phyloP scores from a whole-genome alignment of 1,140 invertebrate genomes.

The Sycobia sp. region DNA sequence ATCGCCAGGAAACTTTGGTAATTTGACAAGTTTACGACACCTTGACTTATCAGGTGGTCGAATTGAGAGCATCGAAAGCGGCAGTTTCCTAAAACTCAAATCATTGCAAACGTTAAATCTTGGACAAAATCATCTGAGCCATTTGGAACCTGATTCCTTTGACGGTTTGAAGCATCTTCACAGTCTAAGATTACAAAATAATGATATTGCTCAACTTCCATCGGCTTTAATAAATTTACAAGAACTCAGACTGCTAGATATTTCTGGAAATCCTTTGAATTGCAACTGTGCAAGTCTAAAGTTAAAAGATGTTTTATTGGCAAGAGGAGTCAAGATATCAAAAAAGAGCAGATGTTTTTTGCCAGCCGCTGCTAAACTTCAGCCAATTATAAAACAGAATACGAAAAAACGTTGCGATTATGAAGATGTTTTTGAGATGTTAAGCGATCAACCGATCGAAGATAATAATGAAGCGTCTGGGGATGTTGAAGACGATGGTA shows the following conservation, averaged over 20 bases:
- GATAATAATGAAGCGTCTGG: conserved; percentile 3
- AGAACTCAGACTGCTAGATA: conserved; percentile 67
- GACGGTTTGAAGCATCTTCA: conserved; percentile 47
- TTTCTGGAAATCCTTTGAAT: conserved; percentile 68
- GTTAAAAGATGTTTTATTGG: conserved; percentile 44
- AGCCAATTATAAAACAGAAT: conserved; percentile 41
- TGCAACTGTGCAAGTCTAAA: conserved; percentile 62
- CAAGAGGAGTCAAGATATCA: conserved; percentile 44
- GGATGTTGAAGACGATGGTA: conserved; percentile 27
- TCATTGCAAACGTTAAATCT: conserved; percentile 48
- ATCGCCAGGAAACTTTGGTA: conserved; percentile 36
- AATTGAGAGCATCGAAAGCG: conserved; percentile 45
- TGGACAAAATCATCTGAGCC: conserved; percentile 46
- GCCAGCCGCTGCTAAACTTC: conserved; percentile 43
- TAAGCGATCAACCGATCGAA: conserved; percentile 45
- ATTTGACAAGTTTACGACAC: conserved; percentile 45
- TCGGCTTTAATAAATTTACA: conserved; percentile 59
- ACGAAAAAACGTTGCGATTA: conserved; percentile 43
- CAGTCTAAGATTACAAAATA: conserved; percentile 46
- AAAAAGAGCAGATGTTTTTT: conserved; percentile 46
- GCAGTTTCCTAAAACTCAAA: conserved; percentile 41
- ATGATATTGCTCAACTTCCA: conserved; percentile 45
- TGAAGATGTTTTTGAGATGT: conserved; percentile 54
- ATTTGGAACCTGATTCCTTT: conserved; percentile 43
- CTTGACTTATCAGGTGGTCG: conserved; percentile 49